Base-by-base conservation (phyloP, 2,797 vertebrate species). In the Pantherophis vulpinus region DNA sequence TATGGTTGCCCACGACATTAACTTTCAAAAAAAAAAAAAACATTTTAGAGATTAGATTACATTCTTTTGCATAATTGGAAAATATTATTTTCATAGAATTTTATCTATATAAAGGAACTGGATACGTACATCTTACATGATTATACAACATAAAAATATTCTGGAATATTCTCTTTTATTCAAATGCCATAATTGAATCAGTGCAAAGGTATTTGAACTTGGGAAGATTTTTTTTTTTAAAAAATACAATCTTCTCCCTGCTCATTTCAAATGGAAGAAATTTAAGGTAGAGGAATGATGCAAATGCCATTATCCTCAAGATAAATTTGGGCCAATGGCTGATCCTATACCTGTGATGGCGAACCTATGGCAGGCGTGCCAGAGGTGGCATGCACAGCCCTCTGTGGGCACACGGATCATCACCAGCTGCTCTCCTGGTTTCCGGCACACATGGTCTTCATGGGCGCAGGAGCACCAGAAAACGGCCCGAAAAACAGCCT, bases 1-100 rank as follows among this genome's bases (percentile, higher is more conserved):
- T 94, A 94, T 94, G 32, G 59, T 86, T 86, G 88, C 70, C 91
- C 60, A 47, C 47, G 3, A 70, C 18, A 70, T 18, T 59, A 83
- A 58, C 55, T 92, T 89, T 51, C n/a, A n/a, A n/a, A n/a, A 42
- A 42, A 42, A 42, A 42, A 42, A 42, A 42, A 90, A 90, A 13
- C 54, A n/a, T n/a, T 54, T 23, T 88, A 32, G 58, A 86, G 88
- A 86, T 79, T 83, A 70, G 18, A 37, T 74, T 89, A 79, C 70
- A 16, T 79, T 20, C 47, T 86, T 61, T 88, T 56, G 6, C 16
- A n/a, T 55, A 66, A 87, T 87, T 56, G 25, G 54, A 87, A 87
- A 87, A 1, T 8, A 54, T 63, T 90, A 63, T n/a, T 60, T 37
- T 54, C 42, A 86, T 79, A 70, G 20, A 79, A 29, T n/a, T 5